Base-by-base conservation (phyloP, 2,888 invertebrate species). In the Caradrina kadenii region DNA sequence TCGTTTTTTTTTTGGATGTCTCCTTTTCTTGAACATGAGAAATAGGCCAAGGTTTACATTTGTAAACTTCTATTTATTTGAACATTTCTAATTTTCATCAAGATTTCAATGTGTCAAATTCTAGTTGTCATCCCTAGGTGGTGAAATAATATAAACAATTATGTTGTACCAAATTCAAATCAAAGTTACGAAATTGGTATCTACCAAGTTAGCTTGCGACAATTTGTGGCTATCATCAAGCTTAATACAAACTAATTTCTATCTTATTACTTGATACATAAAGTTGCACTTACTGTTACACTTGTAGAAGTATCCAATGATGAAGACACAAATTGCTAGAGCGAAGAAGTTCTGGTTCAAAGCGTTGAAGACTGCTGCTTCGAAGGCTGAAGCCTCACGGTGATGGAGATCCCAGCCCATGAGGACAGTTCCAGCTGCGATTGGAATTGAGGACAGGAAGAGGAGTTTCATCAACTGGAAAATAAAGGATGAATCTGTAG, bases 301-400 rank as follows among this genome's bases (percentile, higher is more conserved):
- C 63, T 81, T 92, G 61, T 93, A 95, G 83, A 95, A 95, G 86
- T 91, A 95, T 42, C 95, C 95, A 55, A 95, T 87, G 42, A 94
- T 86, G 72, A 95, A 95, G 0, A 95, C 88, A 67, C 95, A 95
- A 13, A 95, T 94, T 22, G 93, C 92, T 1, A 95, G 80, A 21
- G 95, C 95, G 73, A 96, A 96, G 90, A 95, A 96, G 82, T 96
- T 96, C 79, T 95, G 95, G 83, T 96, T 95, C 2, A 96, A 78
- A 0, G 92, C 90, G 76, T 96, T 96, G 85, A 96, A 96, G 45
- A 93, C 78, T 0, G 95, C 95, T 0, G 95, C 86, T 60, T 96
- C 95, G 61, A 96, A 90, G 15, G 90, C 91, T 0, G 94, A 93
- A 0, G 95, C 95, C 45, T 93, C 93, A 0, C 95, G 87, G 31